Evolutionary conservation across 2,797 vertebrate species (phyloP), one percentile per base, ranked within the genome.

Genomic region (Sandelia bainsii): DNA sequence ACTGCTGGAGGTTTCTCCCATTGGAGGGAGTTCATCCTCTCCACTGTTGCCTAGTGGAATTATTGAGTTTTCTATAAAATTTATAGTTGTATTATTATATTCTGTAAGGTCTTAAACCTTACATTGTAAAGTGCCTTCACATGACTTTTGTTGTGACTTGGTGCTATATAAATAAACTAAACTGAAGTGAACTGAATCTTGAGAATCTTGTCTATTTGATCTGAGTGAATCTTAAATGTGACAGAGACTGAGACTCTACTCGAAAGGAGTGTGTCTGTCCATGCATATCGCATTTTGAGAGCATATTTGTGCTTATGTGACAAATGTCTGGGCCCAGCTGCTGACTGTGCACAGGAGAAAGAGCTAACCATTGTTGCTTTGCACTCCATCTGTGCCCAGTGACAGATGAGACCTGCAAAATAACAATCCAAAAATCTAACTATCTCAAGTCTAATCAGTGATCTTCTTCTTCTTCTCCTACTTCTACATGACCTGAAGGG

Each of bases 301-400:
- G 11, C 16, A 11, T 22, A 9, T 71, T 54, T 40, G 44, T 77
- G 49, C 29, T 29, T 46, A 44, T 53, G 57, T 44, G 53, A 64
- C 53, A 60, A 70, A 71, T 25, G 59, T 8, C 40, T 57, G 70
- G 72, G 23, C 72, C 25, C 77, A 85, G 80, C 58, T 82, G 71
- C 39, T 58, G 68, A 66, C 40, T 40, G 68, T 20, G 50, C 45
- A 56, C 40, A 37, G 29, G 32, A 67, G 37, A 61, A 60, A 82
- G 27, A 52, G 57, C 32, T 46, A 11, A 69, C 54, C 2, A 61
- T 27, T 65, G 42, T 17, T 76, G 29, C 62, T 76, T 71, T 72
- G 49, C 32, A 27, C 23, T 75, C 50, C 64, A 81, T 72, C 67
- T 83, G 80, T 53, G 58, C 69, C 75, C 60, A 52, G 57, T 51